Base-by-base conservation (phyloP, 2,797 vertebrate genomes). In the Melanotaenia maccullochi region DNA sequence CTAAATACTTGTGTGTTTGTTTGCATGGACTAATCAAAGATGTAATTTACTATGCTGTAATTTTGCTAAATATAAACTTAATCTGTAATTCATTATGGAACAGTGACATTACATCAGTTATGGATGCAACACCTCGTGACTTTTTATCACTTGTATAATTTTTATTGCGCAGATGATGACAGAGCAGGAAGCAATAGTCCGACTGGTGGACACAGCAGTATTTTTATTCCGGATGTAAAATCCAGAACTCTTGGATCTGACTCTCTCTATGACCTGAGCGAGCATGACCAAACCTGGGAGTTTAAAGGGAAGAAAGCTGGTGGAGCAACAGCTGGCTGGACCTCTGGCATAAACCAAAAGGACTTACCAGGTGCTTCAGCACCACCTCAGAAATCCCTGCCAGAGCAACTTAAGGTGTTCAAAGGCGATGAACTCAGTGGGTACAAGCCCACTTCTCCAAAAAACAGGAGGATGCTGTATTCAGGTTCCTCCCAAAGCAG, bases 331-430 rank as follows among this genome's bases (percentile, higher is more conserved):
- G 96, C 95, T 5, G 95, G 95, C 36, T 91, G 89, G 80, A 89
- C 73, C 61, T 79, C 88, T 0, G 85, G 89, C 16, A 82, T 86
- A 24, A 88, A 86, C 75, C 80, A 87, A 52, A 76, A 81, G 75
- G 65, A 82, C 66, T 65, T 82, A 56, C 42, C 64, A 1, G 86
- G 83, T 36, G 71, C 90, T 35, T 91, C 91, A 7, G 33, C 73
- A 0, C 4, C 84, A 0, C 91, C 93, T 59, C 87, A 92, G 30
- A 97, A 95, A 72, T 89, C 93, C 14, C 93, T 95, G 0, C 97
- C 98, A 0, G 97, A 99, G 84, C 98, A 99, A 69, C 94, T 99
- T 78, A 99, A 99, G 81, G 98, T 99, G 58, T 98, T 96, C 89
- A 96, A 97, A 74, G 95, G 95, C 0, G 88, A 95, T 0, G 96